Conservation (phyloP, 2,113 vertebrate genomes). For the Narcine bancroftii region DNA sequence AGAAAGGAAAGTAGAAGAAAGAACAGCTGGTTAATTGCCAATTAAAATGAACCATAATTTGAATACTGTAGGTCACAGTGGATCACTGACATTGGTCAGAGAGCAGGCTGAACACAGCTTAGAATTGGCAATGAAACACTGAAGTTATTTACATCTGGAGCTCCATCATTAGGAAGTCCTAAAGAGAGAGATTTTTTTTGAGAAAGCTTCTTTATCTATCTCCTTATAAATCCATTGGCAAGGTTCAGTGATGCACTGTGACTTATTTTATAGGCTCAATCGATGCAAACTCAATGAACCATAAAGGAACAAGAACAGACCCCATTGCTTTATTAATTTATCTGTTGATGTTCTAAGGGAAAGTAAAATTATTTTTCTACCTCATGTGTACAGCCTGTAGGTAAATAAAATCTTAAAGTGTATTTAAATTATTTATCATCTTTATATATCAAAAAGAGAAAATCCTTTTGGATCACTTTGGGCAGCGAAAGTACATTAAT, state of each 20-base stretch:
- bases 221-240: background rate
- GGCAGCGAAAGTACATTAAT: background rate
- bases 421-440: conserved; percentile 66
- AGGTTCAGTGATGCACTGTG: background rate
- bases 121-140: background rate
- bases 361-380: conserved; percentile 65
- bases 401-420: conserved; percentile 53
- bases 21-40: background rate
- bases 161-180: background rate
- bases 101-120: background rate
- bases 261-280: background rate
- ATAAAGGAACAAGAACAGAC: background rate
- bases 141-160: background rate
- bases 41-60: conserved; percentile 9
- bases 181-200: background rate
- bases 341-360: conserved; percentile 48
- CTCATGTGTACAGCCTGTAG: conserved; percentile 65
- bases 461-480: conserved; percentile 26
- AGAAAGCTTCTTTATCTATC: background rate
- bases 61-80: background rate
- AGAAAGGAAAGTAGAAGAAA: background rate
- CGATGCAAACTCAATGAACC: background rate
- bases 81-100: background rate
- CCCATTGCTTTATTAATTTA: conserved; percentile 34
- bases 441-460: conserved; percentile 43